Conservation (phyloP, 2,888 invertebrate genomes). For the Lepas anatifera region DNA sequence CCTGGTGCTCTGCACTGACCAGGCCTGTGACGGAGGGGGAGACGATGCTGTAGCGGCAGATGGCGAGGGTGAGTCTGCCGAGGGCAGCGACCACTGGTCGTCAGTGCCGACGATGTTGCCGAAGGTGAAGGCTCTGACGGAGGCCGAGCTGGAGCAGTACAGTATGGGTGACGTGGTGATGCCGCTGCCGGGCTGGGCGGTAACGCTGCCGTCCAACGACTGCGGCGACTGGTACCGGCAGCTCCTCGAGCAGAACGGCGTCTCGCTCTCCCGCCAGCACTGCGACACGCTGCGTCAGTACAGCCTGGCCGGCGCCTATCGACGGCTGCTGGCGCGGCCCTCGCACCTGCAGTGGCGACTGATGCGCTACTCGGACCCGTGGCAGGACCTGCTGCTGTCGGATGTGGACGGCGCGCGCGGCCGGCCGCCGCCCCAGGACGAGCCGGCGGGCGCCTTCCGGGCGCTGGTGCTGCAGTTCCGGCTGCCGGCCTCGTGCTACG, state of each 20-base stretch:
- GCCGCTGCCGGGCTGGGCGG: conserved; percentile 72
- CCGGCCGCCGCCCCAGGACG: background rate
- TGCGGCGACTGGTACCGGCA: conserved; percentile 60
- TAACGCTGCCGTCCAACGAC: conserved; percentile 66
- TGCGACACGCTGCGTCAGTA: conserved; percentile 77
- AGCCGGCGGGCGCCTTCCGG: conserved; percentile 49
- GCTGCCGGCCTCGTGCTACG: conserved; percentile 76
- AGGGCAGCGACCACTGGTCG: too few relatives aligned
- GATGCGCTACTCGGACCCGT: conserved; percentile 52
- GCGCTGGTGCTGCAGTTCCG: conserved; percentile 66
- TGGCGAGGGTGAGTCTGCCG: too few relatives aligned
- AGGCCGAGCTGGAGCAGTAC: conserved; percentile 54
- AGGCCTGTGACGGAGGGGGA: too few relatives aligned
- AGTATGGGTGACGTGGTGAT: conserved; percentile 58
- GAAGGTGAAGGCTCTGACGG: conserved; percentile 48
- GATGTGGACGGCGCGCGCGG: conserved; percentile 55
- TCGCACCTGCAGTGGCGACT: conserved; percentile 52
- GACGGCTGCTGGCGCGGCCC: conserved; percentile 55
- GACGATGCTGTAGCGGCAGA: too few relatives aligned
- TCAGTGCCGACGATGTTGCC: conserved; percentile 19
- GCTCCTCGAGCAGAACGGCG: conserved; percentile 53
- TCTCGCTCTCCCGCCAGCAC: conserved; percentile 51
- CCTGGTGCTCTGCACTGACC: conserved; percentile 30
- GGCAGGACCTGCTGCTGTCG: conserved; percentile 57
- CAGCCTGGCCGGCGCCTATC: conserved; percentile 68